These are phyloP conservation scores for Adineta ricciae DNA, from an alignment of 2,888 invertebrate genomes.

Conservation along the genomic window DNA sequence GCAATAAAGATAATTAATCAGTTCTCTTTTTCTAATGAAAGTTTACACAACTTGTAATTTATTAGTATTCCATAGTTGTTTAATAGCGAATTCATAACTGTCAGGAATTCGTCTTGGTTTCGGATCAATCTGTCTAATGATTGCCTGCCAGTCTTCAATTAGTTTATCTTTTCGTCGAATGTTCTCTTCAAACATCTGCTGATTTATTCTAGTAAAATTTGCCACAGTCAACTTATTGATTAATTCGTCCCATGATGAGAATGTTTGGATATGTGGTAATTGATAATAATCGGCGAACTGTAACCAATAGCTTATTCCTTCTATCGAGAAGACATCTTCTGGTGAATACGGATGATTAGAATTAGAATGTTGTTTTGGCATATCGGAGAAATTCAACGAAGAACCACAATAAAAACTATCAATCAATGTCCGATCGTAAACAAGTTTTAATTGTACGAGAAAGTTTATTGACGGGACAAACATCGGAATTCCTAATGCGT, in stretches of 20 bases:
- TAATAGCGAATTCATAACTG: neutral
- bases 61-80: neutral
- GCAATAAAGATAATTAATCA: constrained; percentile 1
- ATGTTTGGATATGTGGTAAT: constrained; percentile 10
- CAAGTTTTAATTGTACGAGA: constrained; percentile 23
- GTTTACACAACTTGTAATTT: neutral
- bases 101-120: neutral
- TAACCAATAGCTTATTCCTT: constrained; percentile 14
- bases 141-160: neutral
- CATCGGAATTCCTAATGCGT: constrained; percentile 35
- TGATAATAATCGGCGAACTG: constrained; percentile 31
- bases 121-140: neutral
- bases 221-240: constrained; percentile 9
- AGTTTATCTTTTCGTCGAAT: neutral
- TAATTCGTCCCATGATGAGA: constrained; percentile 26
- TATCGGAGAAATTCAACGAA: neutral
- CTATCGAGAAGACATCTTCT: neutral
- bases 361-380: neutral
- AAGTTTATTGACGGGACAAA: constrained; percentile 35
- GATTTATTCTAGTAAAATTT: constrained; percentile 8
- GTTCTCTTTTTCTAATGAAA: neutral
- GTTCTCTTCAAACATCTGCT: constrained; percentile 8
- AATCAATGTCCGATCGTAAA: neutral
- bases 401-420: neutral
- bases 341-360: constrained; percentile 13